phyloP scores from a whole-genome alignment of 2,113 vertebrate genomes.

The Ia io region DNA sequence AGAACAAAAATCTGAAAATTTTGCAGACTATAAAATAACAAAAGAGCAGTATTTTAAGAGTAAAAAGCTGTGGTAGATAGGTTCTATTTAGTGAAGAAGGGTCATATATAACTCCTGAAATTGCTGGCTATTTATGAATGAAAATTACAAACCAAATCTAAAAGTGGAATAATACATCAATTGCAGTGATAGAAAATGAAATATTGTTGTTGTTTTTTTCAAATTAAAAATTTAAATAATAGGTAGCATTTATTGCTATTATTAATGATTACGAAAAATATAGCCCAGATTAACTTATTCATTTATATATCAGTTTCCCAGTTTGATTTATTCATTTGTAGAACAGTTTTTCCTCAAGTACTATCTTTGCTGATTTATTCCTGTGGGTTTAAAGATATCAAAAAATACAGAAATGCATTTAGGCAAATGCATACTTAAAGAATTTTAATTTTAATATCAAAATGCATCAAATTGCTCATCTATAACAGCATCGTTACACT shows the following conservation, averaged over 20 bases:
- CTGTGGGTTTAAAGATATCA: background rate
- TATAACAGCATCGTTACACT: background rate
- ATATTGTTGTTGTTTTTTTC: background rate
- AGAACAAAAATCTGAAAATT: constrained; percentile 1
- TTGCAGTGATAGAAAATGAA: background rate
- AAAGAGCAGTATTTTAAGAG: constrained; percentile 8
- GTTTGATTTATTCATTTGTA: background rate
- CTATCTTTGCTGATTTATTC: background rate
- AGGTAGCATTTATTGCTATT: background rate
- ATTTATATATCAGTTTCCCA: background rate
- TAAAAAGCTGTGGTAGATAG: background rate
- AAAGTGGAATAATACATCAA: constrained; percentile 5
- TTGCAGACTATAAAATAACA: background rate
- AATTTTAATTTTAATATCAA: constrained; percentile 42
- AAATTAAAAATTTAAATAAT: background rate
- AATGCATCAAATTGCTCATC: background rate
- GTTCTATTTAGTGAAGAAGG: background rate
- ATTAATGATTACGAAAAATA: background rate
- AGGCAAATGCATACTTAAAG: background rate
- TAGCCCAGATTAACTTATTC: background rate
- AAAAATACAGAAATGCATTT: constrained; percentile 23
- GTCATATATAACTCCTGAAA: background rate
- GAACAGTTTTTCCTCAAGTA: background rate
- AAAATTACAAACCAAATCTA: constrained; percentile 8
- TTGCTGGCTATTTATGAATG: background rate